These are phyloP conservation scores for Ephialtes manifestator DNA, from an alignment of 2,888 invertebrate species.

Conservation along the genomic window DNA sequence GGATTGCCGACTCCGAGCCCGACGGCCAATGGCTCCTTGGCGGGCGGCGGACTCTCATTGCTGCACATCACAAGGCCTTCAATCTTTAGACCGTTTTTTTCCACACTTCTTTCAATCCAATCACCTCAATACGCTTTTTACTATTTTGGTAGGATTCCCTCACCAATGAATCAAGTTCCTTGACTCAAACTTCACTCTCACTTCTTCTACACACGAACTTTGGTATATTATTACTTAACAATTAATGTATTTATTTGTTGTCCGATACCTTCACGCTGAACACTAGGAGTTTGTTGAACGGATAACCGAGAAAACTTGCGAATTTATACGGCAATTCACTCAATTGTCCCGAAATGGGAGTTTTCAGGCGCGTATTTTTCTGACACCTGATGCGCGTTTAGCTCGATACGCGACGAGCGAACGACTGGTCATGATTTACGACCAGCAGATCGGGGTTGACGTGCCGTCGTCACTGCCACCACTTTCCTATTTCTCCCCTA, in stretches of 20 bases:
- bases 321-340: background rate
- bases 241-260: background rate
- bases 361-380: background rate
- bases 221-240: background rate
- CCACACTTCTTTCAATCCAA: background rate
- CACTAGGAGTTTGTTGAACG: constrained; percentile 13
- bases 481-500: constrained; percentile 65
- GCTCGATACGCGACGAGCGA: constrained; percentile 80
- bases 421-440: constrained; percentile 85
- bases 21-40: constrained; percentile 81
- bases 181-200: background rate
- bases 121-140: background rate
- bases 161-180: background rate
- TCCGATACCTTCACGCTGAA: background rate
- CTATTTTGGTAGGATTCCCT: background rate
- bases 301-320: background rate
- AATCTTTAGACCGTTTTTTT: constrained; percentile 10
- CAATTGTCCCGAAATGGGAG: background rate
- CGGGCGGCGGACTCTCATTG: constrained; percentile 84
- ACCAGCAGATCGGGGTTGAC: constrained; percentile 74
- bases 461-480: constrained; percentile 66
- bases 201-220: constrained; percentile 19
- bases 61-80: constrained; percentile 82
- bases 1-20: constrained; percentile 80
- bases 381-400: constrained; percentile 70